Evolutionary conservation across 2,797 vertebrate genomes (phyloP).

Genomic region (Sebastes oblongus): DNA sequence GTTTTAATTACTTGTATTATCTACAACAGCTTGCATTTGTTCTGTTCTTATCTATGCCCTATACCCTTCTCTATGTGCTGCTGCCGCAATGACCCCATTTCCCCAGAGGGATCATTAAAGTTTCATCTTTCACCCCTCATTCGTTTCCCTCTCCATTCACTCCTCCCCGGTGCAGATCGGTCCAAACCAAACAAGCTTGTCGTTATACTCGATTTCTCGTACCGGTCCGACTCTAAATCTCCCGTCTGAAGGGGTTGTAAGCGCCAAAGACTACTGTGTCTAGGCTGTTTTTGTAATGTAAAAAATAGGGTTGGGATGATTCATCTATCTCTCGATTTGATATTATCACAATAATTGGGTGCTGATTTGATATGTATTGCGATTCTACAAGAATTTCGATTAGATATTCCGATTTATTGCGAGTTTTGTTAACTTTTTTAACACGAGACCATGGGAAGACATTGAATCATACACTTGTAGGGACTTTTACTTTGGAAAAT

Average conservation of each 20-base stretch:
- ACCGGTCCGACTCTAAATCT: constrained; percentile 54
- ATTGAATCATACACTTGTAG: background rate
- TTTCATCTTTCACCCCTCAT: constrained; percentile 78
- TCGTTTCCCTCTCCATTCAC: constrained; percentile 66
- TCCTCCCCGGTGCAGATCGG: constrained; percentile 53
- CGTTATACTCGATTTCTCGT: constrained; percentile 53
- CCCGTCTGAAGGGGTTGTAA: background rate
- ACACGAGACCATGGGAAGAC: accelerated
- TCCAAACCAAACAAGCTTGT: constrained; percentile 75
- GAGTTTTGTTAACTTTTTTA: background rate
- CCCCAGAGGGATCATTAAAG: constrained; percentile 80
- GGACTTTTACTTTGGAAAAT: background rate
- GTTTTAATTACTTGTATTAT: constrained; percentile 54
- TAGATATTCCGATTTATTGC: accelerated
- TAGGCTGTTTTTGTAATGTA: background rate
- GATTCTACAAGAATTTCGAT: too few relatives aligned
- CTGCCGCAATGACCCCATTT: constrained; percentile 62
- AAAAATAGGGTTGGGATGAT: background rate
- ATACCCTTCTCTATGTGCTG: constrained; percentile 22
- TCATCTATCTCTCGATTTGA: background rate
- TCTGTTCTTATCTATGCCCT: constrained; percentile 52
- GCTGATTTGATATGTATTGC: background rate
- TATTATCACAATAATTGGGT: background rate
- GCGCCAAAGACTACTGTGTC: constrained; percentile 48
- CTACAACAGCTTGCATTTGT: constrained; percentile 40